Evolutionary conservation across 1,140 invertebrate species (phyloP).

Genomic region (Sweltsa coloradensis): DNA sequence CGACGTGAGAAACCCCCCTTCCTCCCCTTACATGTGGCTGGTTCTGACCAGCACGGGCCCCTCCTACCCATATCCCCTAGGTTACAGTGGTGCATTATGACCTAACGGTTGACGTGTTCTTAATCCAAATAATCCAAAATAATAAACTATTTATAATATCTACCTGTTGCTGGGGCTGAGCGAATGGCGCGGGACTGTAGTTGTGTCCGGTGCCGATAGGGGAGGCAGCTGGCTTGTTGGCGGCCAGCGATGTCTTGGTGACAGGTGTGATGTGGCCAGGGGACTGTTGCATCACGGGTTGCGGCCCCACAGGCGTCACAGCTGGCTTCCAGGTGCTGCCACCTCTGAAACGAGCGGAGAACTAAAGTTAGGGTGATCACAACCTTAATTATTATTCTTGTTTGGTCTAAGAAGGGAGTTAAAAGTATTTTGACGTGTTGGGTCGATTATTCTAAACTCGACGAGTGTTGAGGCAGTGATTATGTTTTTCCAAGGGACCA

Average conservation of each 20-base stretch:
- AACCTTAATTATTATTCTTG: neutral
- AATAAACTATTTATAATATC: neutral
- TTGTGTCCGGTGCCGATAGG: conserved; percentile 77
- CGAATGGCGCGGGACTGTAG: conserved; percentile 70
- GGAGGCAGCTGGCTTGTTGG: conserved; percentile 50
- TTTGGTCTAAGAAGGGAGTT: neutral
- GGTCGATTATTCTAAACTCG: too few relatives aligned
- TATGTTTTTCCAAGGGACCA: too few relatives aligned
- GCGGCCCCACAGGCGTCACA: conserved; percentile 51
- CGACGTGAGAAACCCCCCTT: too few relatives aligned
- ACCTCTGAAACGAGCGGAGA: conserved; percentile 41
- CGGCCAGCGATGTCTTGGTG: conserved; percentile 78
- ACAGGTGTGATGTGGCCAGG: conserved; percentile 36
- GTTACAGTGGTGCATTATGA: too few relatives aligned
- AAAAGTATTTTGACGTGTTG: too few relatives aligned
- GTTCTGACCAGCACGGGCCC: too few relatives aligned
- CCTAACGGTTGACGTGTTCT: too few relatives aligned
- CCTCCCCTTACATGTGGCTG: too few relatives aligned
- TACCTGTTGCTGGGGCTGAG: too few relatives aligned
- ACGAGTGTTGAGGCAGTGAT: too few relatives aligned
- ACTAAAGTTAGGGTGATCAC: neutral
- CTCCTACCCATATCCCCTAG: too few relatives aligned
- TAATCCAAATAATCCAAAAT: too few relatives aligned
- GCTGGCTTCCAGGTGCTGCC: conserved; percentile 67
- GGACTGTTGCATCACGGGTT: conserved; percentile 26